Conservation (phyloP, 2,113 vertebrate genomes). For the Hystrix cristata region DNA sequence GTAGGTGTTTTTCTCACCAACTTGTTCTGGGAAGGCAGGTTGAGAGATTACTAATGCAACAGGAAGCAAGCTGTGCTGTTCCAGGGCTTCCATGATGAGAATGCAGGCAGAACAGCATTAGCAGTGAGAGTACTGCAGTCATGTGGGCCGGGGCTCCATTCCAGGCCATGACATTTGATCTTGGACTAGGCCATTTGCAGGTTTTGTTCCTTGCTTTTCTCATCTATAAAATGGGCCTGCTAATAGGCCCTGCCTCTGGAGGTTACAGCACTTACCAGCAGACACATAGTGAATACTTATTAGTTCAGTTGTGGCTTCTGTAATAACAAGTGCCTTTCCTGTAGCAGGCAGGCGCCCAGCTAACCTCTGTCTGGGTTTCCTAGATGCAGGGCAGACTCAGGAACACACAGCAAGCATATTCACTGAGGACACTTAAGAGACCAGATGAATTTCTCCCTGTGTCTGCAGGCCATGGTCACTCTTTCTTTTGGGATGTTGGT, state of each 20-base stretch:
- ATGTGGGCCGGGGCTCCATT: neutral
- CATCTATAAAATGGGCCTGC: neutral
- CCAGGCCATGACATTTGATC: accelerated
- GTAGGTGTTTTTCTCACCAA: neutral
- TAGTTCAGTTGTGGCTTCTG: neutral
- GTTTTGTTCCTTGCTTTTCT: neutral
- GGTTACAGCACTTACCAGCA: no score
- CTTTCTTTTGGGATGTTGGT: neutral
- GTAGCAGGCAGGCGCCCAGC: accelerated
- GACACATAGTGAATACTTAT: no score
- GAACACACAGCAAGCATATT: accelerated
- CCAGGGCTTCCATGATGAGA: neutral
- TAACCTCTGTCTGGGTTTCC: no score
- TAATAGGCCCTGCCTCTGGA: neutral
- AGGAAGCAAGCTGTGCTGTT: neutral
- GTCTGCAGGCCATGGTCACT: neutral
- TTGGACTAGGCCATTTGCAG: neutral
- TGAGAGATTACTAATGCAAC: neutral
- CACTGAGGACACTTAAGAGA: neutral
- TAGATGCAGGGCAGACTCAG: neutral
- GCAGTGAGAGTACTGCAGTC: accelerated
- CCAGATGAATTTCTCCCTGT: neutral
- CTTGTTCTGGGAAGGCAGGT: slow-evolving; percentile 1
- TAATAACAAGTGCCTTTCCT: accelerated
- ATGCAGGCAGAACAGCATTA: accelerated